Conservation (phyloP, 2,113 vertebrate genomes). For the Hippocampus zosterae region DNA sequence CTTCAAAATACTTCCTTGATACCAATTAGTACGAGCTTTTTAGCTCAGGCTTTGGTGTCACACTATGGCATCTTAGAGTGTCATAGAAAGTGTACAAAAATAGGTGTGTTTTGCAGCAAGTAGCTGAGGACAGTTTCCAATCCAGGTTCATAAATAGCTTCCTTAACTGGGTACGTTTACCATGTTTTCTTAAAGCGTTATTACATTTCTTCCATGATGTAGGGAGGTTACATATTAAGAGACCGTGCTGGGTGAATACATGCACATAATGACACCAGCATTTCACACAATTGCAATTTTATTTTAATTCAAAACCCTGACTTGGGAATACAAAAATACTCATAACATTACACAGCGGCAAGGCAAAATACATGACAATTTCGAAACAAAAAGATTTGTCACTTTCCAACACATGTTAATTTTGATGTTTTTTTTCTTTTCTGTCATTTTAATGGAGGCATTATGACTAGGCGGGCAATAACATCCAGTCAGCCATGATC, state of each 20-base stretch:
- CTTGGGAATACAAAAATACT: background rate
- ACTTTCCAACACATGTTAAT: background rate
- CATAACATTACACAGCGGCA: slow-evolving; percentile 1
- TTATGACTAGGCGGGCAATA: slow-evolving; percentile 20
- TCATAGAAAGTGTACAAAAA: no score
- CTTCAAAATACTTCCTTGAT: no score
- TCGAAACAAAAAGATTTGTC: background rate
- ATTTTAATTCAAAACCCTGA: slow-evolving; percentile 23
- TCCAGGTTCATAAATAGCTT: no score
- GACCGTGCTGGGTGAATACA: background rate
- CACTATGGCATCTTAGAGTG: no score
- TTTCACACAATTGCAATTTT: slow-evolving; percentile 28
- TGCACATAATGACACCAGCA: slow-evolving; percentile 13
- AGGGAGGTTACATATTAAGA: background rate
- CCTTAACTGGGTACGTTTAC: no score
- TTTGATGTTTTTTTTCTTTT: slow-evolving; percentile 2
- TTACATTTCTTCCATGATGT: background rate
- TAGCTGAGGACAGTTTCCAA: no score
- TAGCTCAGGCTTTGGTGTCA: no score
- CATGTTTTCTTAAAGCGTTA: background rate
- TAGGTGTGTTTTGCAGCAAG: background rate
- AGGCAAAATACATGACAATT: slow-evolving; percentile 10
- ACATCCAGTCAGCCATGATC: slow-evolving; percentile 29
- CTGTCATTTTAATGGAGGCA: slow-evolving; percentile 7
- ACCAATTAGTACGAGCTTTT: no score